phyloP scores from a whole-genome alignment of 2,888 invertebrate species.

The Leptogaster cylindrica region DNA sequence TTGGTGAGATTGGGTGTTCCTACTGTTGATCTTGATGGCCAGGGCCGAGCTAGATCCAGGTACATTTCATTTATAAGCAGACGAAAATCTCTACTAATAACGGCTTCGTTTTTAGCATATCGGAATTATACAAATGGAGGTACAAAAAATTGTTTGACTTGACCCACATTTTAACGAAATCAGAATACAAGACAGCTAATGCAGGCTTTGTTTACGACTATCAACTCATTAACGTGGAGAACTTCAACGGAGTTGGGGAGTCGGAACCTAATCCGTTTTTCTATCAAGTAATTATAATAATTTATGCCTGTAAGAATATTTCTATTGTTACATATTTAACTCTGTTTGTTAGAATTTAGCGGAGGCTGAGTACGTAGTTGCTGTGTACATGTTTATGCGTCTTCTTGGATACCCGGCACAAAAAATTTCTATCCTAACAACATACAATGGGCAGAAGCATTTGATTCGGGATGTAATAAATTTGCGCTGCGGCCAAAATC shows the following conservation, averaged over 20 bases:
- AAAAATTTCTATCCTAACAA: conserved; percentile 96
- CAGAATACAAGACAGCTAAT: conserved; percentile 90
- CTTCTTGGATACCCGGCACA: conserved; percentile 95
- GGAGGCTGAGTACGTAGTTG: conserved; percentile 94
- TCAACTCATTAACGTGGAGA: conserved; percentile 94
- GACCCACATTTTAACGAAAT: conserved; percentile 80
- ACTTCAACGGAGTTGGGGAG: conserved; percentile 96
- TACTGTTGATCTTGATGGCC: conserved; percentile 95
- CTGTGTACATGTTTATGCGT: conserved; percentile 98
- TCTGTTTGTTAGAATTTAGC: conserved; percentile 72
- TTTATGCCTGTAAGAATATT: too few relatives aligned
- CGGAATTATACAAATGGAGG: conserved; percentile 94
- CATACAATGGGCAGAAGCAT: conserved; percentile 99
- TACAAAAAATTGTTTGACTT: conserved; percentile 96
- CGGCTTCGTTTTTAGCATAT: conserved; percentile 73
- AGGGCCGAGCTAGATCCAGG: conserved; percentile 87
- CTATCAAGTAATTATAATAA: conserved; percentile 87
- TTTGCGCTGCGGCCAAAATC: conserved; percentile 91
- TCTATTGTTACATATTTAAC: neutral
- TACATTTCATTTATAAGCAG: neutral
- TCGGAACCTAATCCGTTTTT: conserved; percentile 98
- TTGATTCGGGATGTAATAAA: conserved; percentile 95
- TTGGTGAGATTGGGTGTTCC: conserved; percentile 96
- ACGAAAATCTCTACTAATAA: neutral
- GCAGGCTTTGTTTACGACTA: conserved; percentile 92